Base-by-base conservation (phyloP, 2,888 invertebrate species). In the Tortricodes alternella region DNA sequence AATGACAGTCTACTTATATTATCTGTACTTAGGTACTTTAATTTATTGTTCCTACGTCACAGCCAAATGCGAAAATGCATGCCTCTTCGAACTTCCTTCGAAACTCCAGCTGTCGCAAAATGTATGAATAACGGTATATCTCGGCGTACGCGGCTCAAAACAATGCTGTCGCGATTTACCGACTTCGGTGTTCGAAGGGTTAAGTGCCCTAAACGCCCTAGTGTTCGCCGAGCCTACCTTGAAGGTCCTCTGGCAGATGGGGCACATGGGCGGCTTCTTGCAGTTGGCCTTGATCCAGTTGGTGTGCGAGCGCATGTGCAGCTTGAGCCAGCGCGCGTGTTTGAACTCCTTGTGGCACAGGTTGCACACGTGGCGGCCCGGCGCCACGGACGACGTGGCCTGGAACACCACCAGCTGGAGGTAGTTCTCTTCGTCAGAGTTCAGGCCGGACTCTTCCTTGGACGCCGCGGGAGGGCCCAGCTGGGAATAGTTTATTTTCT, bases 201-300 rank as follows among this genome's bases (percentile, higher is more conserved):
- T 21, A 4, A 21, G 5, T 21, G 3, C 2, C 5, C 21, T 21
- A 21, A 5, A 21, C 5, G 3, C 21, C 5, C 21, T 18, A 29
- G 15, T 8, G 16, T 16, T 16, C n/a, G 3, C 24, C 6, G 6
- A 13, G 24, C 68, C 59, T 29, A 86, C 89, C 83, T 93, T 93
- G 64, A 93, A 93, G 59, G 92, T 92, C 73, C 93, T 88, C 29
- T 91, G 84, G 60, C 93, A 93, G 38, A 93, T 91, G 11, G 88
- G 85, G 68, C 93, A 93, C 78, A 92, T 92, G 1, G 93, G 93
- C 16, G 93, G 93, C 68, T 93, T 93, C 80, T 93, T 93, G 74
- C 93, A 93, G 62, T 93, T 93, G 0, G 93, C 93, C 65, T 90
- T 91, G 63, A 93, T 93, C 93, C 93, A 93, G 76, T 93, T 93